Evolutionary conservation across 1,140 invertebrate genomes (phyloP).

Genomic region (Babylonia areolata): DNA sequence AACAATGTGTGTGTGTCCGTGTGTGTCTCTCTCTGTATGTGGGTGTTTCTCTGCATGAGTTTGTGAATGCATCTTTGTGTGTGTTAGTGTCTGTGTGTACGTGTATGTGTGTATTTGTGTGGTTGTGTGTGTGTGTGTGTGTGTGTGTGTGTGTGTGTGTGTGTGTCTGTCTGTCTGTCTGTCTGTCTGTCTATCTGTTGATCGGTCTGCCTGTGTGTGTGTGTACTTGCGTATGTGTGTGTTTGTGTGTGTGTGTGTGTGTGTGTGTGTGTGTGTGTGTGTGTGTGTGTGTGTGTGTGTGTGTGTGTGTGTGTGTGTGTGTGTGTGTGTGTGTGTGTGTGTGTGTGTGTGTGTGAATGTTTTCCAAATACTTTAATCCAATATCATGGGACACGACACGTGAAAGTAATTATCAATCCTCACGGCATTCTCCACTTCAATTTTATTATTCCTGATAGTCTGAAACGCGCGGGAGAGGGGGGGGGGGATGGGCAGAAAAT

Average conservation of each 20-base stretch:
- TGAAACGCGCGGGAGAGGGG: too few species aligned
- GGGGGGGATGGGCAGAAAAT: too few species aligned
- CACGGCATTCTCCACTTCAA: too few species aligned
- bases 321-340: neutral
- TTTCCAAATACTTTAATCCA: too few species aligned
- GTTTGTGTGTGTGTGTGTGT: neutral
- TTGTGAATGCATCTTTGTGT: neutral
- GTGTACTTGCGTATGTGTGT: neutral
- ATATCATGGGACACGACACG: too few species aligned
- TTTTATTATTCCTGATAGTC: too few species aligned
- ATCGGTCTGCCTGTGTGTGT: neutral
- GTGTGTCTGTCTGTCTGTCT: neutral
- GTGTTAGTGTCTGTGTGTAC: neutral
- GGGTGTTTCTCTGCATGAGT: neutral
- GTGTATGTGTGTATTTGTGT: neutral
- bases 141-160: neutral
- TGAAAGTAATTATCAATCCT: too few species aligned
- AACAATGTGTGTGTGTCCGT: neutral
- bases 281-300: conserved; percentile 11
- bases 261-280: conserved; percentile 11
- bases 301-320: neutral
- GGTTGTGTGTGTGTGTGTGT: neutral
- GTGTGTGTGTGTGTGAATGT: neutral
- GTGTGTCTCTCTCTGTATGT: neutral
- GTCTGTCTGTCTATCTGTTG: neutral